Percentiles rank a stretch among this genome's conserved stretches.
Conservation (phyloP, 2,888 invertebrate genomes). For the Hylaea fasciaria region DNA sequence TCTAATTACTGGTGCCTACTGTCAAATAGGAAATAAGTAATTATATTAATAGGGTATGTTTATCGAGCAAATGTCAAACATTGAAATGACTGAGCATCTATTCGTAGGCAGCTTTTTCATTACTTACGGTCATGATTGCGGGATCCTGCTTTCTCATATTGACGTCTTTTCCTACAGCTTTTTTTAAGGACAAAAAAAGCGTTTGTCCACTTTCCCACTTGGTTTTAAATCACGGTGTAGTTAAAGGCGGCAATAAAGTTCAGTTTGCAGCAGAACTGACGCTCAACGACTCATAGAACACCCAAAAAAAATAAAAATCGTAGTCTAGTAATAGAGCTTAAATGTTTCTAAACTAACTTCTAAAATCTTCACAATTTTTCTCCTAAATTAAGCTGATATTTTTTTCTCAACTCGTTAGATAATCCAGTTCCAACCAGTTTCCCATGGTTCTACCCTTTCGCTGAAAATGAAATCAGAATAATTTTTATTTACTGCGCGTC, state of each 20-base stretch:
- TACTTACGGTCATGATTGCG: too few relatives aligned
- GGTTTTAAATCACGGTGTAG: too few relatives aligned
- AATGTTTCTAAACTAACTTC: not conserved
- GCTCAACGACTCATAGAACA: too few relatives aligned
- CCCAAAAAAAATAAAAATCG: too few relatives aligned
- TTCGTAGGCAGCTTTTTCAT: not conserved
- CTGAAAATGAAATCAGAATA: constrained; percentile 38
- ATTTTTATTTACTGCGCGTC: constrained; percentile 43
- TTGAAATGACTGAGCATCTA: not conserved
- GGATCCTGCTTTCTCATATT: too few relatives aligned
- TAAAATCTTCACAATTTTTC: constrained; percentile 10
- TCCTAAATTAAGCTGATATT: constrained; percentile 12
- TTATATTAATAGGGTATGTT: not conserved
- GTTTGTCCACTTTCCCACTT: too few relatives aligned
- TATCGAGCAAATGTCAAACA: not conserved
- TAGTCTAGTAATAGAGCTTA: constrained; percentile 4
- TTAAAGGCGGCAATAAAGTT: too few relatives aligned
- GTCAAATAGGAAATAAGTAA: constrained; percentile 6
- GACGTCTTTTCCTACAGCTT: too few relatives aligned
- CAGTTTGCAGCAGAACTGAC: not conserved
- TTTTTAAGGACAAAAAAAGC: too few relatives aligned
- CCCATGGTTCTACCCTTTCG: constrained; percentile 7
- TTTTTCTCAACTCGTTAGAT: constrained; percentile 17
- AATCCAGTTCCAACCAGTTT: constrained; percentile 25
- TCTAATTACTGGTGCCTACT: constrained; percentile 11